Conservation (phyloP, 2,888 invertebrate species). For the Strigamia transsilvanica region DNA sequence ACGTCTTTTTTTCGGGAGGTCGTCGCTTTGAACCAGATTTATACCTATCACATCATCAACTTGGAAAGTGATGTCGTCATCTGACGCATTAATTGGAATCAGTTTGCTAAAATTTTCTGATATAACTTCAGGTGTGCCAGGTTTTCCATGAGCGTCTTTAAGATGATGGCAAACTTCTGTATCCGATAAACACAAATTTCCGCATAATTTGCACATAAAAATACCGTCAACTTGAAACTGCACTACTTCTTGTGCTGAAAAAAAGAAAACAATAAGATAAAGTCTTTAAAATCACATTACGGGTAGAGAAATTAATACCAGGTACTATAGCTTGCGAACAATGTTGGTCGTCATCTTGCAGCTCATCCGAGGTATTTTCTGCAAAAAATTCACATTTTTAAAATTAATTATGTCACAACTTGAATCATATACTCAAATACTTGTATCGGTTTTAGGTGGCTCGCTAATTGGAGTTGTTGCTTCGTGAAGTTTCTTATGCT, state of each 20-base stretch:
- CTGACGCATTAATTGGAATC: slow-evolving; percentile 33
- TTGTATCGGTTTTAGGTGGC: neutral
- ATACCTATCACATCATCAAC: neutral
- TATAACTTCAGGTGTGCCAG: neutral
- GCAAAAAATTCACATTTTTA: neutral
- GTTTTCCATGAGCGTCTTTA: slow-evolving; percentile 46
- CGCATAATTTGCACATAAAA: slow-evolving; percentile 53
- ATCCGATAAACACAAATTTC: slow-evolving; percentile 49
- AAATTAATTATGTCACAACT: no score
- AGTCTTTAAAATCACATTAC: neutral
- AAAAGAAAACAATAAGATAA: neutral
- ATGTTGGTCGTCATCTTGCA: neutral
- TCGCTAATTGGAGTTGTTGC: neutral
- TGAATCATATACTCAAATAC: neutral
- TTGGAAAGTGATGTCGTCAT: slow-evolving; percentile 29
- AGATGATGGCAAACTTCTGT: slow-evolving; percentile 51
- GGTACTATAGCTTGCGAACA: neutral
- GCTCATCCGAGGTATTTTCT: neutral
- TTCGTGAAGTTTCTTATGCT: slow-evolving; percentile 38
- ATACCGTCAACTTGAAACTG: slow-evolving; percentile 51
- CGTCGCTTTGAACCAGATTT: neutral
- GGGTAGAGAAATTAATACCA: no score
- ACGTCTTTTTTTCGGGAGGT: slow-evolving; percentile 58
- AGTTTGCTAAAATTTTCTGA: slow-evolving; percentile 43
- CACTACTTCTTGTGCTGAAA: slow-evolving; percentile 15